Conservation (phyloP, 2,888 invertebrate genomes). For the Arge pagana region DNA sequence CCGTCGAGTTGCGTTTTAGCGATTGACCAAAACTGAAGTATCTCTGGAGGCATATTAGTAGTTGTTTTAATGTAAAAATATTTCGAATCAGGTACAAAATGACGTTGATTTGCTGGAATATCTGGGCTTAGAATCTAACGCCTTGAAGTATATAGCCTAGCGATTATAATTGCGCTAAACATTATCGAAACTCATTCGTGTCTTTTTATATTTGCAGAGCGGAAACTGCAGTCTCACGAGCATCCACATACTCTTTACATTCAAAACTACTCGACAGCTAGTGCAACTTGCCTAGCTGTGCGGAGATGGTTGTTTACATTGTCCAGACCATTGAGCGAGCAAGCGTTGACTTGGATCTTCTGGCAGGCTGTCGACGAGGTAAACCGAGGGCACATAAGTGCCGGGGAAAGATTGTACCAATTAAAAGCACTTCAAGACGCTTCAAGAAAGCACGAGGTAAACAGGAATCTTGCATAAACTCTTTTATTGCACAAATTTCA, state of each 20-base stretch:
- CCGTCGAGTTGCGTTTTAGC: too few species aligned
- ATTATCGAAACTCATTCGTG: too few species aligned
- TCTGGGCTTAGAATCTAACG: too few species aligned
- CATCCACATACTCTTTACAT: conserved; percentile 98
- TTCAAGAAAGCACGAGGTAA: conserved; percentile 78
- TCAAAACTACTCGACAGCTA: conserved; percentile 98
- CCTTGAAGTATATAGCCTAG: background rate
- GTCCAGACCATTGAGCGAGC: conserved; percentile 69
- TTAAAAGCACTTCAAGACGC: conserved; percentile 93
- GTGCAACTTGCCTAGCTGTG: conserved; percentile 89
- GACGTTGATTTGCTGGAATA: background rate
- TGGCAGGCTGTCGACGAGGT: conserved; percentile 97
- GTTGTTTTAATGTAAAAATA: too few species aligned
- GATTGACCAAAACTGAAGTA: too few species aligned
- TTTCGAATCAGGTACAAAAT: background rate
- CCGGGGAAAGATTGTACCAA: conserved; percentile 92
- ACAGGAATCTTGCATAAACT: background rate
- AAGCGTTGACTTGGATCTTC: conserved; percentile 83
- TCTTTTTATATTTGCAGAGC: conserved; percentile 67
- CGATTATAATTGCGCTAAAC: background rate
- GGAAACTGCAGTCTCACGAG: conserved; percentile 91
- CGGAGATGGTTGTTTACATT: conserved; percentile 87
- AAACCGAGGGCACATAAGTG: conserved; percentile 87
- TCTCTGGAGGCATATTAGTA: too few species aligned
- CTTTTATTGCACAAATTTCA: background rate